Evolutionary conservation across 2,797 vertebrate genomes (phyloP).

Genomic region (Syncerus caffer): DNA sequence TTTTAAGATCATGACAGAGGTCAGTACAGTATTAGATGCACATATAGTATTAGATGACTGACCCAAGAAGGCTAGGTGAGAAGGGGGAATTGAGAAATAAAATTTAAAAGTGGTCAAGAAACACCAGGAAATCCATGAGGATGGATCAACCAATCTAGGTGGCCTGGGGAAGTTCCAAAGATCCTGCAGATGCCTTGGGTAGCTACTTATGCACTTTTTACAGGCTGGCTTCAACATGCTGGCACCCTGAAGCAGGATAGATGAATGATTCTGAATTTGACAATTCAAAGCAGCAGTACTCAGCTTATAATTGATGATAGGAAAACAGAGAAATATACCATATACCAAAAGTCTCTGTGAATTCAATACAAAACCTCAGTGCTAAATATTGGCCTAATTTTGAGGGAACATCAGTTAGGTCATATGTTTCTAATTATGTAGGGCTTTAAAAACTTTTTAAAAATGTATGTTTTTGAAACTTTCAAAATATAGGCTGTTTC

Average conservation of each 20-base stretch:
- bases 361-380: conserved; percentile 37
- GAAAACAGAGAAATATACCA: not conserved
- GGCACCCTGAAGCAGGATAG: not conserved
- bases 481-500: conserved; percentile 47
- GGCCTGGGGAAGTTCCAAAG: not conserved
- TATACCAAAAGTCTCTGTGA: conserved; percentile 7
- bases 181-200: not conserved
- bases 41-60: not conserved
- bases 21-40: not conserved
- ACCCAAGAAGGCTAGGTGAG: not conserved
- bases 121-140: not conserved
- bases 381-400: conserved; percentile 46
- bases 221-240: not conserved
- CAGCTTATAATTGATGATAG: not conserved
- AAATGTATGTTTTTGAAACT: conserved; percentile 44
- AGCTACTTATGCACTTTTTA: not conserved
- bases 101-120: conserved; percentile 17
- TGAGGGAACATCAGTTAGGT: not conserved
- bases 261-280: not conserved
- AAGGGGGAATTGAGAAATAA: conserved; percentile 28
- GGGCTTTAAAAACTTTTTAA: conserved; percentile 32
- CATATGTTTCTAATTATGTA: conserved; percentile 46
- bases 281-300: not conserved
- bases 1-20: not conserved
- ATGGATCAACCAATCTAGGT: not conserved